These are phyloP conservation scores for Talpa occidentalis DNA, from an alignment of 2,113 vertebrate species.

Conservation along the genomic window DNA sequence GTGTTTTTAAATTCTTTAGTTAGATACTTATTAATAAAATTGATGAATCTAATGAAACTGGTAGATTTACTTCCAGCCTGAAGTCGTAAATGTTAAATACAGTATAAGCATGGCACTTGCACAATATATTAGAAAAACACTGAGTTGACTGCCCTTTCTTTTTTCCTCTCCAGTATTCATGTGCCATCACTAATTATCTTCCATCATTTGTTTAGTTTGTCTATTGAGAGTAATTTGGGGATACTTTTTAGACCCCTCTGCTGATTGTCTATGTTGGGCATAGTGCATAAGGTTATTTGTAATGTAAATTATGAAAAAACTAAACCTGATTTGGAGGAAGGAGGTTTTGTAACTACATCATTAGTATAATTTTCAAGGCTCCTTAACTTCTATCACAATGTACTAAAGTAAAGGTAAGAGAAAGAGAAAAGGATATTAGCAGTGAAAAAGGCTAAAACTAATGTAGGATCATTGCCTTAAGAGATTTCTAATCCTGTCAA, in stretches of 20 bases:
- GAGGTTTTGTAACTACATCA: not conserved
- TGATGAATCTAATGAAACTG: too few relatives aligned
- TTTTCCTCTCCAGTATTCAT: not conserved
- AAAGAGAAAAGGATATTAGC: not conserved
- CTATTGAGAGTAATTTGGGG: not conserved
- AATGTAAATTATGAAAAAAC: not conserved
- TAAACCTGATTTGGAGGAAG: not conserved
- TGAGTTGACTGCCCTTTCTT: not conserved
- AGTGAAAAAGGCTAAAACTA: not conserved
- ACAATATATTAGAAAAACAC: not conserved
- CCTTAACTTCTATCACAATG: not conserved
- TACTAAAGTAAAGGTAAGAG: not conserved
- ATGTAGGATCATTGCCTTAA: not conserved
- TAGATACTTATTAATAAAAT: too few relatives aligned
- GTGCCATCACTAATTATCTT: not conserved
- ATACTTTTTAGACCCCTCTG: not conserved
- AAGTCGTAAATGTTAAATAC: not conserved
- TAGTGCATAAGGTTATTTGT: not conserved
- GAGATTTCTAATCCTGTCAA: not conserved
- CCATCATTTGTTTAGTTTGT: not conserved
- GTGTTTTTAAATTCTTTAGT: too few relatives aligned
- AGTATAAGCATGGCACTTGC: not conserved
- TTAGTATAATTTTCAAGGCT: not conserved
- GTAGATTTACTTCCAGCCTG: not conserved
- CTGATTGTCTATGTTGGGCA: not conserved